These are phyloP conservation scores for Protomyctophum bolini DNA, from an alignment of 2,113 vertebrate species.

Conservation along the genomic window DNA sequence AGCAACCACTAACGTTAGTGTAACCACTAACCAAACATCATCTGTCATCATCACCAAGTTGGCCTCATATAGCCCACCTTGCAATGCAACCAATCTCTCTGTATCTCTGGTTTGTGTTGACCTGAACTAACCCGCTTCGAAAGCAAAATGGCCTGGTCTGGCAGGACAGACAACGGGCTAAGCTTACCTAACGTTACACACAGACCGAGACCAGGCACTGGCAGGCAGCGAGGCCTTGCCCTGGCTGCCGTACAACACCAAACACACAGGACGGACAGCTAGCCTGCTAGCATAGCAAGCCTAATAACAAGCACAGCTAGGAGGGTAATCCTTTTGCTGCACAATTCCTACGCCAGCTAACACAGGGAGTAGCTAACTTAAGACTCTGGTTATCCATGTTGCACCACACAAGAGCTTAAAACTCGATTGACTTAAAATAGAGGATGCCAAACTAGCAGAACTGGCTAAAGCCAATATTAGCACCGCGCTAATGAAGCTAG, in stretches of 20 bases:
- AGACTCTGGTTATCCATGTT: neutral
- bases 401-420: neutral
- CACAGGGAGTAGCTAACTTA: neutral
- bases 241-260: constrained; percentile 49
- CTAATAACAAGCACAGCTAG: neutral
- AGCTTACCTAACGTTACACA: constrained; percentile 31
- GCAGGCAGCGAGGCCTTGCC: constrained; percentile 49
- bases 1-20: constrained; percentile 24
- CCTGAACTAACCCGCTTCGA: constrained; percentile 24
- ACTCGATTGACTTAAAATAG: neutral
- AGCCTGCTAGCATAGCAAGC: constrained; percentile 50
- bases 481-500: constrained; percentile 57
- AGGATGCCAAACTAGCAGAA: constrained; percentile 19
- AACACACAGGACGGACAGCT: constrained; percentile 21
- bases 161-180: constrained; percentile 13
- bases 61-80: constrained; percentile 6
- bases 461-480: constrained; percentile 43
- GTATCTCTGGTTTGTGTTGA: constrained; percentile 16
- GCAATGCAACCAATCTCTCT: constrained; percentile 13
- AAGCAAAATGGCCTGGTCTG: constrained; percentile 34
- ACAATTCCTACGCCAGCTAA: neutral
- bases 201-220: neutral
- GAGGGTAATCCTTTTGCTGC: neutral
- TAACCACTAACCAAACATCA: constrained; percentile 47
- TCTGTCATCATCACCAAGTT: constrained; percentile 42